phyloP scores from a whole-genome alignment of 1,140 invertebrate species.

The Drosophila rufa region DNA sequence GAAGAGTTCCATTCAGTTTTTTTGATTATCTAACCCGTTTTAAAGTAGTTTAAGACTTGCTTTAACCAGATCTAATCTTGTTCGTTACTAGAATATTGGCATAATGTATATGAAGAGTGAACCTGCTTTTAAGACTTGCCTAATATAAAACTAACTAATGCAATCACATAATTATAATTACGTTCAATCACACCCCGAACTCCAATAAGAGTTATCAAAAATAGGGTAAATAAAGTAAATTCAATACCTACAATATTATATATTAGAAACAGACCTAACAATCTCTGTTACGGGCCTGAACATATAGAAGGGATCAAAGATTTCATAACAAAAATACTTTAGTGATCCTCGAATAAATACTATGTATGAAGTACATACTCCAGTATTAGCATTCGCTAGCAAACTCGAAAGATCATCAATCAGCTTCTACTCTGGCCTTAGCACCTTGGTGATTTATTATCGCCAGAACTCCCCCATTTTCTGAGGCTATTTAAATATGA shows the following conservation, averaged over 20 bases:
- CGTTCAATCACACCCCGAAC: neutral
- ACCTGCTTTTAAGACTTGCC: neutral
- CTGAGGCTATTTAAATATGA: slow-evolving; percentile 6
- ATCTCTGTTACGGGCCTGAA: no score
- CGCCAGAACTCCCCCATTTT: neutral
- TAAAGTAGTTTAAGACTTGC: neutral
- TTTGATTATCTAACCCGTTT: slow-evolving; percentile 12
- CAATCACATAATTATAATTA: neutral
- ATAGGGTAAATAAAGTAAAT: neutral
- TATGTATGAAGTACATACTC: no score
- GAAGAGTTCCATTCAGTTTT: slow-evolving; percentile 13
- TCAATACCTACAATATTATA: neutral
- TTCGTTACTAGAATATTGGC: neutral
- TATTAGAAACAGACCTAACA: no score
- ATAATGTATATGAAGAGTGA: neutral
- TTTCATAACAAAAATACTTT: neutral
- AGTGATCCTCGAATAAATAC: neutral
- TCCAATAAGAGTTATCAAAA: neutral
- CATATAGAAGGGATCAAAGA: neutral
- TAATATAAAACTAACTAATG: neutral
- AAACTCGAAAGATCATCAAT: slow-evolving; percentile 21
- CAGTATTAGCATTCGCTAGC: neutral
- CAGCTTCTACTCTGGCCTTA: neutral
- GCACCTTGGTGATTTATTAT: slow-evolving; percentile 25
- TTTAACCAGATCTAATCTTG: slow-evolving; percentile 5